These are phyloP conservation scores for Pogona vitticeps DNA, from an alignment of 2,113 vertebrate species.

Conservation along the genomic window DNA sequence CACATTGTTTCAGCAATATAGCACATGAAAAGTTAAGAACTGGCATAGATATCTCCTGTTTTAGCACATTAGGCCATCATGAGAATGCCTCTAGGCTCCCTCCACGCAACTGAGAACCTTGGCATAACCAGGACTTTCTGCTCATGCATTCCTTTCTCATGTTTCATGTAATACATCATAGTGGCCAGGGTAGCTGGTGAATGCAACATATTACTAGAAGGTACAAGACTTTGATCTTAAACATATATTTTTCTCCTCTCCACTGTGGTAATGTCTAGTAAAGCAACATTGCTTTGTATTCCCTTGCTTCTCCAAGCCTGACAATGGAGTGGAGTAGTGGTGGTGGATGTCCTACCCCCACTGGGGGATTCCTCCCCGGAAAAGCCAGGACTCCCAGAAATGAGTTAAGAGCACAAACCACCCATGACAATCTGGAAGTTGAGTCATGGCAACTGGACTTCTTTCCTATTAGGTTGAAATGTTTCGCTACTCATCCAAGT, in stretches of 20 bases:
- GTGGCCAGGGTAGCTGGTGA: background rate
- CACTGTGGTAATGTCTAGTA: background rate
- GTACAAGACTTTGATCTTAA: background rate
- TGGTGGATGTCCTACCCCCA: too few relatives aligned
- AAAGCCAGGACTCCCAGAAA: too few relatives aligned
- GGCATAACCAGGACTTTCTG: background rate
- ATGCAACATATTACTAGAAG: background rate
- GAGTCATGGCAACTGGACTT: too few relatives aligned
- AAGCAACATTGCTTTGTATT: background rate
- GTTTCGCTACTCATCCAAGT: too few relatives aligned
- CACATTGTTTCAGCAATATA: background rate
- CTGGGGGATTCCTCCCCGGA: too few relatives aligned
- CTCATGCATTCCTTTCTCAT: background rate
- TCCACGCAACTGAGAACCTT: background rate
- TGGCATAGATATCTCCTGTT: background rate
- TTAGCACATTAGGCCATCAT: slow-evolving; percentile 28
- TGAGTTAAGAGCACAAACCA: too few relatives aligned
- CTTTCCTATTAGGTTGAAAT: too few relatives aligned
- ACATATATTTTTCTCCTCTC: background rate
- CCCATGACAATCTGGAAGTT: too few relatives aligned
- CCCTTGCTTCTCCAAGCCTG: background rate
- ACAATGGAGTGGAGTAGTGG: too few relatives aligned
- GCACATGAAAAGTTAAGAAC: background rate
- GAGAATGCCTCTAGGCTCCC: background rate
- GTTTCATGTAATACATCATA: background rate